Conservation (phyloP, 2,797 vertebrate species). For the Sebastes steindachneri region DNA sequence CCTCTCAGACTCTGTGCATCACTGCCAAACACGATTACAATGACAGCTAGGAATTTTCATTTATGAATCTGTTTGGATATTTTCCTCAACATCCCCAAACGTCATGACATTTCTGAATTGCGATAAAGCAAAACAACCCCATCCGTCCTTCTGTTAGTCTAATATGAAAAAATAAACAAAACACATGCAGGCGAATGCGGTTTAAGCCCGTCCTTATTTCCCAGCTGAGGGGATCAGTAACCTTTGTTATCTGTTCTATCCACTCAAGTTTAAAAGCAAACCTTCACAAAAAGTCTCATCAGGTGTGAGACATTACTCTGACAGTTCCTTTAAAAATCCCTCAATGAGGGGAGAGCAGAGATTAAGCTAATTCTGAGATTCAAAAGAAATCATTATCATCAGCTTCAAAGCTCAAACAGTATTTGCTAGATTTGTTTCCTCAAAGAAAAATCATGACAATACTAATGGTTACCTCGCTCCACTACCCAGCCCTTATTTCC, state of each 20-base stretch:
- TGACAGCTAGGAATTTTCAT: not conserved
- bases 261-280: constrained; percentile 19
- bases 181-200: not conserved
- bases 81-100: not conserved
- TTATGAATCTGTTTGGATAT: not conserved
- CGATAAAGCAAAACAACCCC: not conserved
- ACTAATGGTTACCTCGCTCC: not conserved
- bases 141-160: not conserved
- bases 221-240: not conserved
- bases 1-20: not conserved
- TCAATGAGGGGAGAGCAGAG: not conserved
- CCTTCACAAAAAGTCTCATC: not conserved
- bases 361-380: not conserved
- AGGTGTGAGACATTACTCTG: not conserved
- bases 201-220: not conserved
- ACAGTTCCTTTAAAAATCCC: constrained; percentile 3
- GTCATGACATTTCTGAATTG: not conserved
- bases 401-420: not conserved
- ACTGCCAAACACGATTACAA: not conserved
- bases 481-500: not conserved
- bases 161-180: not conserved
- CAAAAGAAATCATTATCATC: not conserved
- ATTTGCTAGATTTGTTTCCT: not conserved
- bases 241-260: not conserved
- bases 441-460: not conserved